Base-by-base conservation (phyloP, 2,888 invertebrate species). In the Synergus gifuensis region DNA sequence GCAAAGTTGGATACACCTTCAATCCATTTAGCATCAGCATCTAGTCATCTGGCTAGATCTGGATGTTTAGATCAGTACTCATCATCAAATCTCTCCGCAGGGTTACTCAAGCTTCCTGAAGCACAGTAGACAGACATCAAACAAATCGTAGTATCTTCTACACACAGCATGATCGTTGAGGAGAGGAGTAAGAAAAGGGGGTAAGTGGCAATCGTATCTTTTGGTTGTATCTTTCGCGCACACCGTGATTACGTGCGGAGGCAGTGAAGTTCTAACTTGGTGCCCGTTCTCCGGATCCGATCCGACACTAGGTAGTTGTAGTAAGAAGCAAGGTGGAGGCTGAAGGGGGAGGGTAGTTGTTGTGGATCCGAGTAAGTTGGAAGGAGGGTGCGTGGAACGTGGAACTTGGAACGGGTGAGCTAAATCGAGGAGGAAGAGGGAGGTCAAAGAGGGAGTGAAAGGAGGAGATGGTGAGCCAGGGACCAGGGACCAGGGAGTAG, bases 321-420 rank as follows among this genome's bases (percentile, higher is more conserved):
- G 64, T 77, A 79, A 81, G 76, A 81, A 77, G 77, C 58, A 78
- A 80, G 64, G 79, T 82, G 78, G 79, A 80, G 80, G 78, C 60
- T 67, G 78, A 73, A 81, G 78, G 73, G 78, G 73, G 73, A 73
- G 80, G 54, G 76, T 28, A 76, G 77, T 46, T 9, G 28, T 18
- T 14, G 78, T 67, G 80, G 69, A 80, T 77, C 76, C 69, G 82
- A 78, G 83, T 78, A 79, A 77, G 76, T 58, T 63, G 82, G 82
- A 77, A 85, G 84, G 85, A 83, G 83, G 85, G 86, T 85, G 85
- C 84, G 78, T 78, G 80, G 77, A 83, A 81, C 83, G 79, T 83
- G 81, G 82, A 82, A 83, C 82, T 81, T 81, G 78, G 79, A 86
- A 85, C 83, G 80, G 78, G 79, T 78, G 83, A 81, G 83, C 80